phyloP scores from a whole-genome alignment of 2,888 invertebrate species.

The Nemoura dubitans region DNA sequence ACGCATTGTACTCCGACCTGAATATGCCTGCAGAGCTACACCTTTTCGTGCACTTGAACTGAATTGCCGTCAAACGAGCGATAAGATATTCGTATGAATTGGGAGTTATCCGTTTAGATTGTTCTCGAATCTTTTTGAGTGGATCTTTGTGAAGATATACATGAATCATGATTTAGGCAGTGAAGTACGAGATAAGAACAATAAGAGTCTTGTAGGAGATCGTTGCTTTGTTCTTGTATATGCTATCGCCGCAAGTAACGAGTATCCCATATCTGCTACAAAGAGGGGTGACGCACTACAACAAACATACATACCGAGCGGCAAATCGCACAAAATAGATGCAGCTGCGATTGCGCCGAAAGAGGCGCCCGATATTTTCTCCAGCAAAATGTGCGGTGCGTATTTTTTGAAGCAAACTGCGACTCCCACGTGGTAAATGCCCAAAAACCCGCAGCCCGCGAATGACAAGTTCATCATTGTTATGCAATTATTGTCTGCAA shows the following conservation, averaged over 20 bases:
- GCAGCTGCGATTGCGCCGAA: slow-evolving; percentile 93
- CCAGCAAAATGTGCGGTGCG: slow-evolving; percentile 87
- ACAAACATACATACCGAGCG: slow-evolving; percentile 75
- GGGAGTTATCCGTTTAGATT: background rate
- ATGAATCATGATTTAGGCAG: no score
- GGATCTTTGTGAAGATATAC: background rate
- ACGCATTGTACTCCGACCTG: no score
- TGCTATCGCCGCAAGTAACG: background rate
- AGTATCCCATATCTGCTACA: background rate
- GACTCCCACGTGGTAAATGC: slow-evolving; percentile 99
- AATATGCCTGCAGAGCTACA: background rate
- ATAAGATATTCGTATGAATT: background rate
- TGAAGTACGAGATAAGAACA: background rate
- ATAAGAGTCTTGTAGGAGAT: background rate
- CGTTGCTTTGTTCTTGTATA: background rate
- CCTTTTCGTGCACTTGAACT: background rate
- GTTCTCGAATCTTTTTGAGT: background rate
- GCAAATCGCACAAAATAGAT: slow-evolving; percentile 85
- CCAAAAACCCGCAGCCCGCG: slow-evolving; percentile 98
- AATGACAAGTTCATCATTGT: slow-evolving; percentile 89
- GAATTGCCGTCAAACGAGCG: background rate
- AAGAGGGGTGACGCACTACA: background rate
- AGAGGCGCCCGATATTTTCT: slow-evolving; percentile 94
- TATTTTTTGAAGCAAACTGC: slow-evolving; percentile 97
- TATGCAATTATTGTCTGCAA: slow-evolving; percentile 9